Evolutionary conservation across 2,797 vertebrate genomes (phyloP), one percentile per base, ranked within the genome.

Genomic region (Pempheris klunzingeri): DNA sequence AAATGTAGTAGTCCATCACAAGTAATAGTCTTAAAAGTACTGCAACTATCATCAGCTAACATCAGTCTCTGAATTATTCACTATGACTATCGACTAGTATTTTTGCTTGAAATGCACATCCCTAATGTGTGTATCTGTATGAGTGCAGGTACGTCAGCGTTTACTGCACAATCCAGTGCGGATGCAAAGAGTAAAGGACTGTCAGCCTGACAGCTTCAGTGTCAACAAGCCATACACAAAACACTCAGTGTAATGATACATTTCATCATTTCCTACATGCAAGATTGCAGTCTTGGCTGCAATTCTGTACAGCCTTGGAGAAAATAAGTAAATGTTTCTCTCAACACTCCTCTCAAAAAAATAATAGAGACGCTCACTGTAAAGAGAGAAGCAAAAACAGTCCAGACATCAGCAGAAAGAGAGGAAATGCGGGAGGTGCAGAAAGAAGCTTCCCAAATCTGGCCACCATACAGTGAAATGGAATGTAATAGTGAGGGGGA

Each of bases 391-490:
- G 69, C 41, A 57, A 43, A 77, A 83, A 62, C 53, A 77, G 72
- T 15, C 78, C 78, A 80, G 79, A 88, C 84, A 78, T 71, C 66
- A 88, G 88, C 89, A 82, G 80, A 84, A 84, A 80, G 76, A 82
- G 83, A 90, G 89, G 88, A 93, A 92, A 90, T 77, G 73, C 83
- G 44, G 64, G 63, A 85, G 71, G 81, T 46, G 68, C 73, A 67
- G 83, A 84, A 41, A 91, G 83, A 74, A 85, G 84, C 87, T 88
- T 92, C 87, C 88, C 82, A 87, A 92, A 92, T 86, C 84, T 90
- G 90, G 89, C 75, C 59, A 24, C 88, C 85, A 85, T 89, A 83
- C 81, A 89, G 70, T 85, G 69, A 81, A 34, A 34, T 24, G 88
- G 90, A 93, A 93, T 91, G 88, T 80, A 62, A 65, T 50, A 38